These are phyloP conservation scores for Lithosia quadra DNA, from an alignment of 2,888 invertebrate species.

Conservation along the genomic window DNA sequence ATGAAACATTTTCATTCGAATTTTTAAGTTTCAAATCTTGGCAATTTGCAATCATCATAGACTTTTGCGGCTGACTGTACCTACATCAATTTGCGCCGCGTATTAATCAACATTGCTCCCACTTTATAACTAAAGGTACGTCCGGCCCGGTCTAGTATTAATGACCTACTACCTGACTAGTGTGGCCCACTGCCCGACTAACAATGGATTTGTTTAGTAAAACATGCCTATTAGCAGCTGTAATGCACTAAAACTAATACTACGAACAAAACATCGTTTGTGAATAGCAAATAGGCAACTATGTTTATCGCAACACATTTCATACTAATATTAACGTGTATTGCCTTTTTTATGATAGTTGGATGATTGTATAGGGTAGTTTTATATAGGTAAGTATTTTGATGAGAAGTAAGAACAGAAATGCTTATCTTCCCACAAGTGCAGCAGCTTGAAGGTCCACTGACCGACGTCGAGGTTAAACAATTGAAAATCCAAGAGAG, in stretches of 20 bases:
- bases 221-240: too few relatives aligned
- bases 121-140: background rate
- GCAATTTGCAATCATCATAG: too few relatives aligned
- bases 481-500: background rate
- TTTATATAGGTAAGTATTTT: background rate
- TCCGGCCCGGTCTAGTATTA: background rate
- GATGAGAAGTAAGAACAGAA: background rate
- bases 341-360: too few relatives aligned
- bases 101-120: background rate
- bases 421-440: background rate
- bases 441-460: background rate
- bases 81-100: background rate
- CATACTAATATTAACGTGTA: too few relatives aligned
- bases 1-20: too few relatives aligned
- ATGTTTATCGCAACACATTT: background rate
- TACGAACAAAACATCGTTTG: background rate
- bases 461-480: background rate
- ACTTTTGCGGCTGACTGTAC: too few relatives aligned
- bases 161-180: background rate
- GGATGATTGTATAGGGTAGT: too few relatives aligned
- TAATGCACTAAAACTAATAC: too few relatives aligned
- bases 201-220: too few relatives aligned
- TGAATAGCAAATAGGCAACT: background rate
- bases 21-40: too few relatives aligned
- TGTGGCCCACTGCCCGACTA: background rate